Percentiles rank a stretch among this genome's conserved stretches.
These are phyloP conservation scores for Micoletzkya japonica DNA, from an alignment of 2,888 invertebrate genomes.

Conservation along the genomic window DNA sequence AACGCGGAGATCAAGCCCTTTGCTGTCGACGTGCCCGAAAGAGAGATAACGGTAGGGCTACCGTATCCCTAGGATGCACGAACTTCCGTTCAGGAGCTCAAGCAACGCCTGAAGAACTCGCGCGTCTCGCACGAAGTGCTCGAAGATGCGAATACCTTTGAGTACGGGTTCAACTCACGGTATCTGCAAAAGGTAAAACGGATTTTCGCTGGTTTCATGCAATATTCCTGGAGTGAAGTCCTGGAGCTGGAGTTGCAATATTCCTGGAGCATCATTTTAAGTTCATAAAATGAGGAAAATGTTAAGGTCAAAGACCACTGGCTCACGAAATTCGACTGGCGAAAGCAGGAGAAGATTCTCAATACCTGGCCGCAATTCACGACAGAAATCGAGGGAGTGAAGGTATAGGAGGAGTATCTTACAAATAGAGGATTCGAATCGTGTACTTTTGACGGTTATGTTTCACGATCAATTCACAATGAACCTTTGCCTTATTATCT, in stretches of 20 bases:
- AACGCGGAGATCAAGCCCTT: constrained; percentile 47
- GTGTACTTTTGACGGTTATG: no score
- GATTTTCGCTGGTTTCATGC: background rate
- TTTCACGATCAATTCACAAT: no score
- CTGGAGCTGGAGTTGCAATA: no score
- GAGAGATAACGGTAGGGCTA: constrained; percentile 36
- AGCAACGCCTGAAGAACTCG: constrained; percentile 67
- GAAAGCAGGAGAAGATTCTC: constrained; percentile 73
- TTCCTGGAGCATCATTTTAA: no score
- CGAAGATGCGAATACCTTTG: constrained; percentile 70
- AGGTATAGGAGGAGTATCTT: constrained; percentile 29
- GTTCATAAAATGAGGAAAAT: constrained; percentile 18
- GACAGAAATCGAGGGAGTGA: constrained; percentile 77
- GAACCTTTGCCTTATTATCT: no score
- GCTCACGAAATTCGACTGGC: constrained; percentile 77
- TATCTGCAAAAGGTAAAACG: constrained; percentile 54
- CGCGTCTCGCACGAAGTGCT: constrained; percentile 57
- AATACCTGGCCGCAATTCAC: constrained; percentile 78
- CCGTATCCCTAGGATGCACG: background rate
- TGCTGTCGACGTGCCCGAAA: constrained; percentile 45
- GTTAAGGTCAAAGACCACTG: constrained; percentile 78
- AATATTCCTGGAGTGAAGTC: no score
- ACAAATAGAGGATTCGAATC: no score
- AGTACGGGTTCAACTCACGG: constrained; percentile 80
- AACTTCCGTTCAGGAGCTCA: constrained; percentile 48